Conservation (phyloP, 2,113 vertebrate species). For the Siniperca knerii region DNA sequence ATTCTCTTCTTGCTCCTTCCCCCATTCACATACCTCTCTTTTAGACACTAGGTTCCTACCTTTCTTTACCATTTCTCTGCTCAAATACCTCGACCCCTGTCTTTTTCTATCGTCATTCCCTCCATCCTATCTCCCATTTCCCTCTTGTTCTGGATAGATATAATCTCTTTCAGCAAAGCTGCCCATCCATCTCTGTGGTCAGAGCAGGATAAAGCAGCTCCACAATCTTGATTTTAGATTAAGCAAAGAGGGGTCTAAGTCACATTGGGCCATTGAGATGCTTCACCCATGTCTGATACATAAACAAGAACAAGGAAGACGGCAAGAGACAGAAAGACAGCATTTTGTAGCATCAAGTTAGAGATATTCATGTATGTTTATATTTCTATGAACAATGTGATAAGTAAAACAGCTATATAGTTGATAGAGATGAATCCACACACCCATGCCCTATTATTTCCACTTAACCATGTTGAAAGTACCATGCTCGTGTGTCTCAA, state of each 20-base stretch:
- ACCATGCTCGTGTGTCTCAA: neutral
- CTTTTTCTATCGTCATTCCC: constrained; percentile 36
- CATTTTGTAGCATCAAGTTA: neutral
- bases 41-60: constrained; percentile 11
- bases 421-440: constrained; percentile 4
- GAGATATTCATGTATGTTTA: neutral
- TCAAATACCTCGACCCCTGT: constrained; percentile 9
- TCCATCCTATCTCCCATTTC: constrained; percentile 48
- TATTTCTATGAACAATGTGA: constrained; percentile 4
- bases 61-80: constrained; percentile 17
- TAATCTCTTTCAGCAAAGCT: constrained; percentile 77
- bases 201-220: constrained; percentile 45
- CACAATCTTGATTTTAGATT: constrained; percentile 68
- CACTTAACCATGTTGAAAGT: constrained; percentile 12
- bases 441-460: neutral
- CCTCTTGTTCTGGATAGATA: constrained; percentile 72
- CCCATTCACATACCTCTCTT: constrained; percentile 31
- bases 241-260: constrained; percentile 40
- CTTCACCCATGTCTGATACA: constrained; percentile 2
- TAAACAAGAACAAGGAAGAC: constrained; percentile 1
- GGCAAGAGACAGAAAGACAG: constrained; percentile 16
- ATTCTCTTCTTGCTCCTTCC: constrained; percentile 33
- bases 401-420: neutral
- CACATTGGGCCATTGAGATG: constrained; percentile 32
- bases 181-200: constrained; percentile 70